Evolutionary conservation across 2,113 vertebrate species (phyloP), one percentile per base, ranked within the genome.

Genomic region (Dermatemys mawii): DNA sequence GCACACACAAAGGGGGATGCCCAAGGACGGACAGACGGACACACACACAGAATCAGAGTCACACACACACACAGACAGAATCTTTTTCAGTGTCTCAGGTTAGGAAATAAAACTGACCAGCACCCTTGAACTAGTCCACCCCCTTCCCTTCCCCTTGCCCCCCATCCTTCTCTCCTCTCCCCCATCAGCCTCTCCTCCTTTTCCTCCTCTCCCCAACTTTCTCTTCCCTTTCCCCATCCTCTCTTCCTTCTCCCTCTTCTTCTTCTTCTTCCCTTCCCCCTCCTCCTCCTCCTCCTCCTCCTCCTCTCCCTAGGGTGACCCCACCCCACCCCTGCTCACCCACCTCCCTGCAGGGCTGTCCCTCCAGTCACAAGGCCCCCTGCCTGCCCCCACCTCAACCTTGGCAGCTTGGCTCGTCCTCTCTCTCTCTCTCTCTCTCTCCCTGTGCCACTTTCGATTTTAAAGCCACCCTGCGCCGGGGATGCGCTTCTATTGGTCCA

Each of bases 141-240:
- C 24, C 22, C 10, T 53, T 26, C 35, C 21, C 46, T 11, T 49
- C 21, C 29, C 57, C 17, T 19, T 3, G 2, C 8, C 26, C 24
- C 29, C 44, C 46, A 46, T 26, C 24, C 46, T 46, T 48, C 17
- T 22, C 38, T 41, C 19, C 29, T n/a, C 11, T 13, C 26, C 24
- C 29, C 44, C 46, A 46, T 26, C 24, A 35, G 11, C 17, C 12
- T 5, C 13, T 10, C 13, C 29, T 26, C 32, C 32, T 51, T 12
- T n/a, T 11, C 49, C 6, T 0, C 29, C 16, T 11, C 2, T 5
- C 16, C 8, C 21, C 17, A 26, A n/a, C 35, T n/a, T n/a, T n/a
- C 48, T 41, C 86, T 38, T 44, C 22, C 1, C 51, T 21, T 49
- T 0, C 49, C 4, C 4, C 32, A 2, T 6, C 2, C 2, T 12